phyloP scores from a whole-genome alignment of 2,888 invertebrate genomes.

The Ophion ventricosus region DNA sequence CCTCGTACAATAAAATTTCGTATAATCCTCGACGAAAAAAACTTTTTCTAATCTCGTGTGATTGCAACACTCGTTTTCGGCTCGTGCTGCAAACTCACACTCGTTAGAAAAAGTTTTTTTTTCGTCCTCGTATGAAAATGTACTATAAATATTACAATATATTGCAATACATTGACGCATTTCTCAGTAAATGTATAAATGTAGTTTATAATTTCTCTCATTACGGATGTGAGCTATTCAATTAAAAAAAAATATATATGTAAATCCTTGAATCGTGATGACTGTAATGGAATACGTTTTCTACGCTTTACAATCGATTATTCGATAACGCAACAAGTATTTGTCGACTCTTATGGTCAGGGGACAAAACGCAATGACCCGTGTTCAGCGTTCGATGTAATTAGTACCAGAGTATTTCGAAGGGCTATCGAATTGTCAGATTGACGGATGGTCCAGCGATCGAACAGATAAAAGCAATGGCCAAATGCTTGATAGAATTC shows the following conservation, averaged over 20 bases:
- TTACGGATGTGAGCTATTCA: neutral
- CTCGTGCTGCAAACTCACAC: too few species aligned
- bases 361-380: constrained; percentile 4
- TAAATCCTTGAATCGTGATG: too few species aligned
- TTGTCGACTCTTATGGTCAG: neutral
- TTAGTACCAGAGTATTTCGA: constrained; percentile 41
- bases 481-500: constrained; percentile 66
- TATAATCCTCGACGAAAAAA: too few species aligned
- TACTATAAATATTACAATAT: too few species aligned
- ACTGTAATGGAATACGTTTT: neutral
- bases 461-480: constrained; percentile 63
- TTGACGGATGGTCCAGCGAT: constrained; percentile 67
- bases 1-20: too few species aligned
- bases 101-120: too few species aligned
- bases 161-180: too few species aligned
- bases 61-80: too few species aligned
- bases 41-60: too few species aligned
- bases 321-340: constrained; percentile 9
- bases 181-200: too few species aligned
- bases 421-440: constrained; percentile 44
- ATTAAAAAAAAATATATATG: neutral
- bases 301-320: neutral
- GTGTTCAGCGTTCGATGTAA: constrained; percentile 2
- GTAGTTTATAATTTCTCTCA: neutral
- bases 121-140: too few species aligned